phyloP scores from a whole-genome alignment of 2,797 vertebrate species.

The Gila robusta region DNA sequence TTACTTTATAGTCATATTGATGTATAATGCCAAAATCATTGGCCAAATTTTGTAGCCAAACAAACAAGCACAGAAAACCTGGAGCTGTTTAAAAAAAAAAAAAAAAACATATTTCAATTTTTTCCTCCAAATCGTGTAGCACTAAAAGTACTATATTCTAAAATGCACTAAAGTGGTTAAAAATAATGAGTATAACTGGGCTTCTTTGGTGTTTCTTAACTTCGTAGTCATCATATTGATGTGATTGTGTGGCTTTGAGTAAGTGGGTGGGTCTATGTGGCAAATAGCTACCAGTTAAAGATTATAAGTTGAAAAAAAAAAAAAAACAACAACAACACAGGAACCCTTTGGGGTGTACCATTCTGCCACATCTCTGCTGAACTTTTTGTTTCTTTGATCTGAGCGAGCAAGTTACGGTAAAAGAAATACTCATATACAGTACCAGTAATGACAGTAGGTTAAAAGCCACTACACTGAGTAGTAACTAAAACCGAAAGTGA shows the following conservation, averaged over 20 bases:
- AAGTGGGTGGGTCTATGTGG: constrained; percentile 2
- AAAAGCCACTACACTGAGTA: constrained; percentile 51
- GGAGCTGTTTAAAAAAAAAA: too few species aligned
- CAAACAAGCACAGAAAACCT: too few species aligned
- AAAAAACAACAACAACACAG: constrained; percentile 35
- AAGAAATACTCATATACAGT: constrained; percentile 40
- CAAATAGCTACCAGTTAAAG: constrained; percentile 23
- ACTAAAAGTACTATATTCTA: background rate
- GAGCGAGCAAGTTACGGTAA: constrained; percentile 57
- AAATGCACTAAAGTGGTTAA: background rate
- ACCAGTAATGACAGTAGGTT: constrained; percentile 55
- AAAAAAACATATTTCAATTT: too few species aligned
- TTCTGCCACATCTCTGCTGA: constrained; percentile 24
- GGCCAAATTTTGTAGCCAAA: too few species aligned
- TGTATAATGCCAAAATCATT: too few species aligned
- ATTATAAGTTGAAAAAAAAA: background rate
- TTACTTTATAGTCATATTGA: too few species aligned
- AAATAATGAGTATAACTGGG: background rate
- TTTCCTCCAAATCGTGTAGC: background rate
- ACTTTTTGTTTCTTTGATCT: constrained; percentile 45
- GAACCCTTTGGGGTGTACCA: constrained; percentile 42
- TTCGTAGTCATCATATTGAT: background rate
- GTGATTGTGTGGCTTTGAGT: background rate
- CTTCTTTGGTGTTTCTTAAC: background rate
- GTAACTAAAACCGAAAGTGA: constrained; percentile 55